These are phyloP conservation scores for Erythrocercus mccallii DNA, from an alignment of 2,113 vertebrate genomes.

Conservation along the genomic window DNA sequence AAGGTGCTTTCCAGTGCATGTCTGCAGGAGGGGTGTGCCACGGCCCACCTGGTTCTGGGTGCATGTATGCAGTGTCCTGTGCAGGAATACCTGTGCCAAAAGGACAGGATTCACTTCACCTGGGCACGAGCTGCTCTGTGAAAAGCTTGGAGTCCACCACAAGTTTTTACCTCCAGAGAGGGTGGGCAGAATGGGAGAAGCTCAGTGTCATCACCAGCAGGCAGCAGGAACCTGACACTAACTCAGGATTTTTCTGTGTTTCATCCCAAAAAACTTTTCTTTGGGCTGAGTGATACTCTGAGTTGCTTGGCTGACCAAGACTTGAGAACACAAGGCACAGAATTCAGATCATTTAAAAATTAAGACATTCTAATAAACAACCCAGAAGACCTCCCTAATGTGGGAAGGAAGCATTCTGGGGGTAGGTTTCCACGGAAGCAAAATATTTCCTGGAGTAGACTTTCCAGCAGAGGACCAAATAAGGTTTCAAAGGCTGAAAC, in stretches of 20 bases:
- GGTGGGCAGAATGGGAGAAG: neutral
- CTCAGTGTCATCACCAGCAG: neutral
- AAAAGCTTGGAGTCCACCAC: neutral
- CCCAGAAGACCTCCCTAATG: neutral
- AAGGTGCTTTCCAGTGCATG: neutral
- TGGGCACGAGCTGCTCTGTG: neutral
- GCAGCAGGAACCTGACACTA: neutral
- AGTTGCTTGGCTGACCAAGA: neutral
- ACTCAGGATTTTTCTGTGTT: neutral
- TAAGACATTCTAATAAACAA: neutral
- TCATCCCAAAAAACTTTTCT: neutral
- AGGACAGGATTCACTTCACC: neutral
- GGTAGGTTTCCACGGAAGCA: neutral
- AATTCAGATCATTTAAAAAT: neutral
- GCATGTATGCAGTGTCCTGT: accelerated
- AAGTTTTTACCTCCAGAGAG: neutral
- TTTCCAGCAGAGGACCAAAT: neutral
- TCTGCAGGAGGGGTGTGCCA: neutral
- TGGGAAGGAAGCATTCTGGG: neutral
- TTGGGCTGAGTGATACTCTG: neutral
- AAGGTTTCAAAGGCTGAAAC: neutral
- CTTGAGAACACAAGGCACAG: neutral
- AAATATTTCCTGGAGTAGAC: accelerated
- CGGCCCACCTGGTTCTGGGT: neutral
- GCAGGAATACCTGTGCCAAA: neutral